These are phyloP conservation scores for Druon quercuslanigerum DNA, from an alignment of 1,140 invertebrate genomes.

Conservation along the genomic window DNA sequence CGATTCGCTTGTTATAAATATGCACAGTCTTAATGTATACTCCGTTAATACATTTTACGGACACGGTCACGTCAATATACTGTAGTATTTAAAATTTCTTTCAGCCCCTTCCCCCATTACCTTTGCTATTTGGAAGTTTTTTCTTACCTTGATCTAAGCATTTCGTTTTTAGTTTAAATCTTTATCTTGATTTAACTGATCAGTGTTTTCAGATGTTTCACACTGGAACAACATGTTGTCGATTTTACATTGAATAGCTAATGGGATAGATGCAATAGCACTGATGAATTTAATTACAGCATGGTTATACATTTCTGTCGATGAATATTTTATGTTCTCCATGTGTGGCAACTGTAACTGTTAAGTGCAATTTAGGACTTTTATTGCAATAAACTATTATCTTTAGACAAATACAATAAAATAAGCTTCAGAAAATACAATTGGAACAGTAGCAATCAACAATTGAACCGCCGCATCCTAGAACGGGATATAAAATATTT, in stretches of 20 bases:
- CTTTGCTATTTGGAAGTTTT: background rate
- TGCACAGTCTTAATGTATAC: too few relatives aligned
- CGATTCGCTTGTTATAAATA: too few relatives aligned
- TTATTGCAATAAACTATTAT: too few relatives aligned
- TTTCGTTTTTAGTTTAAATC: conserved; percentile 24
- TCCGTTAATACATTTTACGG: background rate
- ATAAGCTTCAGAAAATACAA: conserved; percentile 15
- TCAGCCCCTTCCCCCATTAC: background rate
- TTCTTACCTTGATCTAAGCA: background rate
- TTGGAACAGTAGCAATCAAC: too few relatives aligned
- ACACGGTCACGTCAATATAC: background rate
- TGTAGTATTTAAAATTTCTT: background rate
- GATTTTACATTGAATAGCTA: conserved; percentile 42
- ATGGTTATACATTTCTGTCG: conserved; percentile 57
- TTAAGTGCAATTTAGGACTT: background rate
- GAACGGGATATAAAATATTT: too few relatives aligned
- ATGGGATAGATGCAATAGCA: conserved; percentile 45
- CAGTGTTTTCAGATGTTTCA: conserved; percentile 26
- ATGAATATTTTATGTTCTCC: conserved; percentile 43
- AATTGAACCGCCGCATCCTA: too few relatives aligned
- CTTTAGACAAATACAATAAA: background rate
- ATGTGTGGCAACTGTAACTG: conserved; percentile 50
- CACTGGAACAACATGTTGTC: conserved; percentile 35
- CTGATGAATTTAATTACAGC: conserved; percentile 45
- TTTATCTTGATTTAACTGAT: background rate